Evolutionary conservation across 1,140 invertebrate species (phyloP).

Genomic region (Cecropterus lyciades): DNA sequence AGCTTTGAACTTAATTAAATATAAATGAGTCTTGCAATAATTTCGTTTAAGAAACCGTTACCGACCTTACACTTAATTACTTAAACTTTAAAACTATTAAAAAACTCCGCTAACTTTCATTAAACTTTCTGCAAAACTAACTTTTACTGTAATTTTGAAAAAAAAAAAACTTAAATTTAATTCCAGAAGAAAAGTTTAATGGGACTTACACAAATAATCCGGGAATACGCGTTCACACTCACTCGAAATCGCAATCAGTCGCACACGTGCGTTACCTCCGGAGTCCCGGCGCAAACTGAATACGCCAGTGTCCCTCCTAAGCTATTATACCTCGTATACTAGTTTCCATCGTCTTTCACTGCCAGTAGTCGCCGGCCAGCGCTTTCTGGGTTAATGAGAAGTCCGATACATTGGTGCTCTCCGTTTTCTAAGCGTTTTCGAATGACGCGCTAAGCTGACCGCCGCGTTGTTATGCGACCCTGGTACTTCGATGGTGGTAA

Average conservation of each 20-base stretch:
- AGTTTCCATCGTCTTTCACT: constrained; percentile 79
- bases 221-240: constrained; percentile 46
- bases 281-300: constrained; percentile 60
- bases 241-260: constrained; percentile 40
- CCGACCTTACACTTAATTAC: constrained; percentile 10
- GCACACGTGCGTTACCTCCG: constrained; percentile 47
- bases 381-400: constrained; percentile 81
- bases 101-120: constrained; percentile 19
- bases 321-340: constrained; percentile 78
- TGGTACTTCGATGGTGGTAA: constrained; percentile 44
- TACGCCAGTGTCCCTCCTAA: constrained; percentile 44
- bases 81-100: constrained; percentile 14
- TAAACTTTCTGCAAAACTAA: not conserved
- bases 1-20: not conserved
- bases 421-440: constrained; percentile 78
- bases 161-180: not conserved
- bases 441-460: constrained; percentile 44
- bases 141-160: not conserved
- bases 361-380: constrained; percentile 57
- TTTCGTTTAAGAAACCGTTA: constrained; percentile 7
- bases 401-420: constrained; percentile 54
- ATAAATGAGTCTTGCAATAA: not conserved
- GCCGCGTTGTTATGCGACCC: constrained; percentile 57
- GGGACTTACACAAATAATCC: constrained; percentile 49
- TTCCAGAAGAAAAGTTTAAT: constrained; percentile 4